phyloP scores from a whole-genome alignment of 2,113 vertebrate species.

The Romanogobio albipinnatus region DNA sequence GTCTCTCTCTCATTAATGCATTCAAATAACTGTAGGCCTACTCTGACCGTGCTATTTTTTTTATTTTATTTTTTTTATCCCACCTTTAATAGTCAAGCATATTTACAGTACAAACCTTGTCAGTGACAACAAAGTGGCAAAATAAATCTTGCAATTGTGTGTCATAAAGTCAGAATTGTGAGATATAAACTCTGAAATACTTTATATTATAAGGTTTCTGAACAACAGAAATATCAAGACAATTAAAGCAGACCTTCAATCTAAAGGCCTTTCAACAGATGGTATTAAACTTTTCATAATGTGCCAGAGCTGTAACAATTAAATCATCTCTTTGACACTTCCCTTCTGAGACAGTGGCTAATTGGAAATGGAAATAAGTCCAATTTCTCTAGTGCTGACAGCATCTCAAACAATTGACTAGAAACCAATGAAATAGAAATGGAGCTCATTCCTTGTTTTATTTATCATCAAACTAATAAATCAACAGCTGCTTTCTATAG shows the following conservation, averaged over 20 bases:
- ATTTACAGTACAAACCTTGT: no score
- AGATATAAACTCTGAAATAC: no score
- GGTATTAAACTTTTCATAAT: slow-evolving; percentile 31
- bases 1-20: no score
- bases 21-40: no score
- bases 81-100: no score
- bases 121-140: no score
- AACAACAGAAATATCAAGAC: slow-evolving; percentile 48
- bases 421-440: background rate
- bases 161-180: no score
- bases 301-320: slow-evolving; percentile 35
- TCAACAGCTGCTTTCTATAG: background rate
- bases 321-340: slow-evolving; percentile 26
- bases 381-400: background rate
- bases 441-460: background rate
- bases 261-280: slow-evolving; percentile 37
- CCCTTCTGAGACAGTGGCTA: slow-evolving; percentile 49
- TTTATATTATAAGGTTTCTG: slow-evolving; percentile 23
- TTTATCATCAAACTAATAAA: background rate
- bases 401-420: background rate
- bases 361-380: slow-evolving; percentile 58
- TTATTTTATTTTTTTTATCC: no score
- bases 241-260: background rate
- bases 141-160: no score
- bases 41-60: no score